Evolutionary conservation across 2,113 vertebrate species (phyloP), one percentile per base, ranked within the genome.

Genomic region (Notiomystis cincta): DNA sequence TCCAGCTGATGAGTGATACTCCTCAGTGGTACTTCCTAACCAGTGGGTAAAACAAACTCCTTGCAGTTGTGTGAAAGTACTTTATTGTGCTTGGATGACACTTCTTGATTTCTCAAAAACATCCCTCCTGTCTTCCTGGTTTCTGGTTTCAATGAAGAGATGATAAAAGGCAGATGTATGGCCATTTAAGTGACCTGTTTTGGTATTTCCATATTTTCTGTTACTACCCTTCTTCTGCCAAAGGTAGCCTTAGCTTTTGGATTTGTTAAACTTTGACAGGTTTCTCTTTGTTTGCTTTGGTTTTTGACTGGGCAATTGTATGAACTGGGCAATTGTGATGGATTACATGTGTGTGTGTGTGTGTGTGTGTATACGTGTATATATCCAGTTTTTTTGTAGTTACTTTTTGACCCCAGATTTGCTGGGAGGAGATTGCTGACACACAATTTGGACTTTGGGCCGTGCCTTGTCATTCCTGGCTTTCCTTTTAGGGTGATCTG

Each of bases 281-380:
- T 1, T 14, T 90, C 53, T 66, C 8, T 60, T 72, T 57, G 9
- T 44, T 71, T 57, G 22, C 15, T 28, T 53, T 20, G 11, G 35
- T 31, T 19, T 64, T 85, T 73, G 73, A 19, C 19, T 57, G 33
- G 30, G 4, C 24, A 47, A 33, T 65, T 17, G 13, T 35, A 57
- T 47, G 7, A 50, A 23, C 7, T n/a, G n/a, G 16, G 7, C 7
- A 13, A 20, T 80, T 65, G 27, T 42, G 44, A 18, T 40, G 28
- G n/a, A 50, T 85, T 93, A 6, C 3, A 9, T 44, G 10, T 6
- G 0, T 40, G 2, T 31, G 1, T 31, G 3, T 31, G 3, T 22
- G 13, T 23, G 3, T 16, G 4, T 10, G 9, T 19, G 12, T 40
- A 17, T 9, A 9, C 4, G 35, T 57, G 20, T 58, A 27, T 37